These are phyloP conservation scores for Camponotus floridanus DNA, from an alignment of 1,140 invertebrate genomes.

Conservation along the genomic window DNA sequence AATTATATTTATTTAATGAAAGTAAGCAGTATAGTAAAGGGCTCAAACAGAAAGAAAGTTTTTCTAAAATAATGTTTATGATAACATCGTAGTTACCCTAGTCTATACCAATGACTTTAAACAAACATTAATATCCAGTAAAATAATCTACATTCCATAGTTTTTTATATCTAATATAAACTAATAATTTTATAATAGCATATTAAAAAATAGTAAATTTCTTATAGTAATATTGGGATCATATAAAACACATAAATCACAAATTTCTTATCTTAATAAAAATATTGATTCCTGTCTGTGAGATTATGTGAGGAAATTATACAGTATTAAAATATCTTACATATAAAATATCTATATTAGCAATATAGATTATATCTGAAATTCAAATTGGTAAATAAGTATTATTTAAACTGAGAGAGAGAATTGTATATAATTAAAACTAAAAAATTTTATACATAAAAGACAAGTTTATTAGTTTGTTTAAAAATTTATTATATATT, in stretches of 20 bases:
- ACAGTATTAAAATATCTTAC: too few relatives aligned
- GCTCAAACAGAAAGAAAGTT: not conserved
- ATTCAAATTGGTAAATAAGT: conserved; percentile 20
- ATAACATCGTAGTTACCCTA: conserved; percentile 67
- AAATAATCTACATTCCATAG: conserved; percentile 32
- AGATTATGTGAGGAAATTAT: too few relatives aligned
- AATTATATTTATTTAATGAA: not conserved
- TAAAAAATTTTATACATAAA: conserved; percentile 32
- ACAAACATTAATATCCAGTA: conserved; percentile 46
- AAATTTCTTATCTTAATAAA: conserved; percentile 14
- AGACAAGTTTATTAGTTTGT: conserved; percentile 44
- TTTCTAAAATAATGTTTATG: conserved; percentile 53
- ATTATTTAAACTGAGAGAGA: conserved; percentile 34
- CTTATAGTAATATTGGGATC: conserved; percentile 23
- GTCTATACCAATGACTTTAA: conserved; percentile 73
- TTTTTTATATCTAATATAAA: conserved; percentile 44
- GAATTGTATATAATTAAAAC: conserved; percentile 45
- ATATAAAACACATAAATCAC: too few relatives aligned
- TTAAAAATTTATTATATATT: conserved; percentile 43
- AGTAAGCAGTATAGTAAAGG: conserved; percentile 1
- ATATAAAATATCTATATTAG: too few relatives aligned
- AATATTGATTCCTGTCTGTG: conserved; percentile 30
- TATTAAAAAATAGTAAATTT: conserved; percentile 35
- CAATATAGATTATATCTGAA: conserved; percentile 28
- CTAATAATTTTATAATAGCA: conserved; percentile 45